These are phyloP conservation scores for Zeus faber DNA, from an alignment of 2,113 vertebrate genomes.

Conservation along the genomic window DNA sequence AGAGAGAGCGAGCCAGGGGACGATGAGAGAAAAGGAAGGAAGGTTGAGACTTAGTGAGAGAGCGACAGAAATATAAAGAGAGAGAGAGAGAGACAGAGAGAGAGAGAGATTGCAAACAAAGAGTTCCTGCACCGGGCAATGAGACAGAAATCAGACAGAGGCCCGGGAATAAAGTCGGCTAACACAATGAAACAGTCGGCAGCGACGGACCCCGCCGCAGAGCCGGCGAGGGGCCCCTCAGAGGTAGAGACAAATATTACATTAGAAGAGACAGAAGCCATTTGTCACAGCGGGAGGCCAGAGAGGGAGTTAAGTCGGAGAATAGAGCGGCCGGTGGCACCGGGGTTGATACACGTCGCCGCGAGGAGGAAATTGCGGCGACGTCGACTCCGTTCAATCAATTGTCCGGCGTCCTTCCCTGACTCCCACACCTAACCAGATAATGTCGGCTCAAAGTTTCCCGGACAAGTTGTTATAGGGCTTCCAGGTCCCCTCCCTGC, in stretches of 20 bases:
- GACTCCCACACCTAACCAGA: slow-evolving; percentile 52
- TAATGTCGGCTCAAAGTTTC: slow-evolving; percentile 43
- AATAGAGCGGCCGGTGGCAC: slow-evolving; percentile 41
- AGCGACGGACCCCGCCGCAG: slow-evolving; percentile 47
- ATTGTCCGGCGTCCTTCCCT: slow-evolving; percentile 59
- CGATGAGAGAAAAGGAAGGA: neutral
- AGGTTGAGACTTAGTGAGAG: slow-evolving; percentile 31
- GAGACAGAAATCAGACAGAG: slow-evolving; percentile 68
- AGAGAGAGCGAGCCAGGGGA: too few relatives aligned
- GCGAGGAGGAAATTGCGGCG: slow-evolving; percentile 79
- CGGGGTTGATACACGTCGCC: slow-evolving; percentile 68
- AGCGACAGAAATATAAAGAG: slow-evolving; percentile 22
- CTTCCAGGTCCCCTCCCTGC: neutral
- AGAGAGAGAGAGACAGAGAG: slow-evolving; percentile 9
- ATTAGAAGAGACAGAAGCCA: slow-evolving; percentile 84
- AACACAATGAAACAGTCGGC: slow-evolving; percentile 65
- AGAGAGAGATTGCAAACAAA: slow-evolving; percentile 6
- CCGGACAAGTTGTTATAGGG: neutral
- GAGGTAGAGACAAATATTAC: slow-evolving; percentile 82
- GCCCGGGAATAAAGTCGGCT: slow-evolving; percentile 65
- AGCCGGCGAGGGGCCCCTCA: slow-evolving; percentile 67
- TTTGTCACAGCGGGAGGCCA: slow-evolving; percentile 78
- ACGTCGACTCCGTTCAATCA: slow-evolving; percentile 84
- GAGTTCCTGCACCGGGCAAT: too few relatives aligned
- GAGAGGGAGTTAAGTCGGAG: slow-evolving; percentile 79